These are phyloP conservation scores for Uloborus diversus DNA, from an alignment of 1,140 invertebrate genomes.

Conservation along the genomic window DNA sequence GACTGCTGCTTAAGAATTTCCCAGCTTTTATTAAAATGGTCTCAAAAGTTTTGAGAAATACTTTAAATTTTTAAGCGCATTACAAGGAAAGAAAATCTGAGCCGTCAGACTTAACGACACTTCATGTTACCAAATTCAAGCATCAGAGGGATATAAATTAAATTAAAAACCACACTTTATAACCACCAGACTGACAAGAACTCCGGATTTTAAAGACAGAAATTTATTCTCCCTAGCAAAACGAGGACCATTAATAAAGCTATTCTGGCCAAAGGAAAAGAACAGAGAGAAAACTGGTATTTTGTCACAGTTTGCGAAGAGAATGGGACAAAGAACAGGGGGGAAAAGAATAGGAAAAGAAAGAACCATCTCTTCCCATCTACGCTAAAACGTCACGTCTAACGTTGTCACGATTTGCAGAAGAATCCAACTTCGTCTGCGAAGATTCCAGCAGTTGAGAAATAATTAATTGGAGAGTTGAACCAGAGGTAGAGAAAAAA, in stretches of 20 bases:
- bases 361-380: neutral
- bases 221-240: conserved; percentile 51
- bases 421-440: conserved; percentile 47
- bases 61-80: neutral
- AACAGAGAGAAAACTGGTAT: conserved; percentile 16
- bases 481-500: conserved; percentile 39
- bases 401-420: conserved; percentile 46
- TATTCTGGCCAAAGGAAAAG: conserved; percentile 8
- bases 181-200: conserved; percentile 28
- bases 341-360: neutral
- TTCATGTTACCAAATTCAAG: neutral
- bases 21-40: too few species aligned
- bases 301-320: conserved; percentile 38
- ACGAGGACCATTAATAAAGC: conserved; percentile 49
- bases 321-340: neutral
- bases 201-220: conserved; percentile 5
- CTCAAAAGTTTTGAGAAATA: too few species aligned
- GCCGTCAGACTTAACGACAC: neutral
- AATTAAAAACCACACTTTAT: conserved; percentile 53
- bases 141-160: conserved; percentile 50
- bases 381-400: conserved; percentile 29
- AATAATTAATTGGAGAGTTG: conserved; percentile 54
- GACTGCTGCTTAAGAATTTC: too few species aligned
- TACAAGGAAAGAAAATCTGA: neutral
- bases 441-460: conserved; percentile 52